Conservation (phyloP, 2,888 invertebrate species). For the Hedya salicella region DNA sequence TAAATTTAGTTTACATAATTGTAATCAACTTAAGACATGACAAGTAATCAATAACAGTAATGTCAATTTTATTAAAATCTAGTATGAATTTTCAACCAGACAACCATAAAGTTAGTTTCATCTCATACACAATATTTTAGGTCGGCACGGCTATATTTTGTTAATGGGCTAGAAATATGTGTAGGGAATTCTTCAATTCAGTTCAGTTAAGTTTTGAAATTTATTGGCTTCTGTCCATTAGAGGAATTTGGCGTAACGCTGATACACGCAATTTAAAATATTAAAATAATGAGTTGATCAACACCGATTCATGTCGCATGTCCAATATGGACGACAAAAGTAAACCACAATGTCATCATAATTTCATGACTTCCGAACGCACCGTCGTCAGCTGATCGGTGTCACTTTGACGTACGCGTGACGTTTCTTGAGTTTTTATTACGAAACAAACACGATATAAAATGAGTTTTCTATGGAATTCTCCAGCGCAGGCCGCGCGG, state of each 20-base stretch:
- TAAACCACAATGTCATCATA: too few species aligned
- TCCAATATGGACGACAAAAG: too few species aligned
- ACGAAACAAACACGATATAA: constrained; percentile 65
- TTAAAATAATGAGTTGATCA: too few species aligned
- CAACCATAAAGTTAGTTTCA: background rate
- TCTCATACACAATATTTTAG: too few species aligned
- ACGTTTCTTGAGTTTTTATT: constrained; percentile 51
- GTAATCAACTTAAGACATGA: constrained; percentile 5
- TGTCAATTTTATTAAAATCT: background rate
- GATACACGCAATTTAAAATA: too few species aligned
- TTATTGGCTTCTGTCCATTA: too few species aligned
- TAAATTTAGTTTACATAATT: constrained; percentile 26
- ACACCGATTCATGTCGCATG: too few species aligned
- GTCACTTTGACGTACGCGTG: constrained; percentile 47
- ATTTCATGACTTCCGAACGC: constrained; percentile 13
- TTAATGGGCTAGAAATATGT: too few species aligned
- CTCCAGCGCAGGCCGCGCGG: constrained; percentile 50
- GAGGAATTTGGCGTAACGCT: too few species aligned
- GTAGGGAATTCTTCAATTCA: too few species aligned
- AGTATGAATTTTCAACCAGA: constrained; percentile 13
- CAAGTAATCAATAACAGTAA: background rate
- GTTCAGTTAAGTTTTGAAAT: too few species aligned
- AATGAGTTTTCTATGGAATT: constrained; percentile 53
- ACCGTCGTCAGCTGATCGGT: constrained; percentile 51
- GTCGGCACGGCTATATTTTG: too few species aligned